Base-by-base conservation (phyloP, 2,888 invertebrate genomes). In the Bembecia ichneumoniformis region DNA sequence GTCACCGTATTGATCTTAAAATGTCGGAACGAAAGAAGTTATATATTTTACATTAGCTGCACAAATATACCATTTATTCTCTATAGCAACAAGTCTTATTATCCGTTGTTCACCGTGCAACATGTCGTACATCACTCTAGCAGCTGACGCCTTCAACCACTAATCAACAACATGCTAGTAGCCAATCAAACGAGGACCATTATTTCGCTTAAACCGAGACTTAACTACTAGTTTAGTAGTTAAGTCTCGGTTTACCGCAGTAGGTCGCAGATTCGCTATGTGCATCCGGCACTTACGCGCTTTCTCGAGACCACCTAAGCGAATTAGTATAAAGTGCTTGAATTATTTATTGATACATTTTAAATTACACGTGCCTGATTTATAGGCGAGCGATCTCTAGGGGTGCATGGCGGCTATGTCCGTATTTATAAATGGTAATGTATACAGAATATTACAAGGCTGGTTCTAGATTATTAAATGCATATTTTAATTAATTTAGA, bases 241-340 rank as follows among this genome's bases (percentile, higher is more conserved):
- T 71, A 64, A 56, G 40, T 11, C 40, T 61, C 57, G 57, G 57
- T 60, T 64, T 64, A 62, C 58, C 55, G 57, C 55, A 55, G 54
- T 60, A 62, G 40, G 65, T 64, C 61, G 66, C 67, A 59, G 70
- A 71, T 66, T 68, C 71, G 58, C 66, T 55, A 63, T 63, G 51
- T 61, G 65, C 66, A 72, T 74, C 74, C 74, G 73, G 65, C 58
- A 62, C 68, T 72, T 73, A 71, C 71, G 65, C 58, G 62, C 68
- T 72, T 73, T 72, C 71, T 63, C 63, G 58, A 64, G 58, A 63
- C 66, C 61, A 62, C 63, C 58, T 59, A 62, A 28, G 40, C 40
- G 40, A 40, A 40, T 40, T 40, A 40, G 40, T 40, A 40, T 40
- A 40, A 40, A 40, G 40, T 40, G 40, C 14, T 40, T 40, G 40